Conservation (phyloP, 2,888 invertebrate species). For the Heliothis peltigera region DNA sequence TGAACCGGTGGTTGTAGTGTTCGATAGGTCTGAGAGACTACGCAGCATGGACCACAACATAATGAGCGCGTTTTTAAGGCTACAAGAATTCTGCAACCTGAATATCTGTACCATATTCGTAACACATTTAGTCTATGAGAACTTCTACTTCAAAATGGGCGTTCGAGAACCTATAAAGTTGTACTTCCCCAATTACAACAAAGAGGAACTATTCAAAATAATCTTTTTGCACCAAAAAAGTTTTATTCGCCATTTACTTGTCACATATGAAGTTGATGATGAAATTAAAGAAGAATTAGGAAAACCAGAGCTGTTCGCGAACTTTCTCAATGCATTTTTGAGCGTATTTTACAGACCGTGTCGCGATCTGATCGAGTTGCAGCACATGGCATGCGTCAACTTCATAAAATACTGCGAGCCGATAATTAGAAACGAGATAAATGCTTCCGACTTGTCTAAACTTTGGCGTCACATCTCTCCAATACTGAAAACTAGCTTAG, state of each 20-base stretch:
- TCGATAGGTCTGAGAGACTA: slow-evolving; percentile 95
- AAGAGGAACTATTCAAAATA: slow-evolving; percentile 91
- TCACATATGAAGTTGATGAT: slow-evolving; percentile 70
- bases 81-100: slow-evolving; percentile 93
- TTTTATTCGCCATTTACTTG: slow-evolving; percentile 76
- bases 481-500: slow-evolving; percentile 93
- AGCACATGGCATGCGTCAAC: slow-evolving; percentile 94
- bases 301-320: slow-evolving; percentile 91
- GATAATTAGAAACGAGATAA: slow-evolving; percentile 91
- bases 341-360: slow-evolving; percentile 96
- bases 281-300: slow-evolving; percentile 75
- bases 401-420: slow-evolving; percentile 95
- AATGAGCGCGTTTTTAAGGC: slow-evolving; percentile 92
- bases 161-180: slow-evolving; percentile 93
- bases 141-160: slow-evolving; percentile 93
- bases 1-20: slow-evolving; percentile 91
- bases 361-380: slow-evolving; percentile 95
- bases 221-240: slow-evolving; percentile 80
- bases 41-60: slow-evolving; percentile 93
- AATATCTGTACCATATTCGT: slow-evolving; percentile 94
- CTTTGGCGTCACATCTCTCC: slow-evolving; percentile 95
- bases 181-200: slow-evolving; percentile 95
- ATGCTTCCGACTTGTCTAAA: slow-evolving; percentile 91
- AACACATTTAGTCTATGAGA: slow-evolving; percentile 95
- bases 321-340: slow-evolving; percentile 95